phyloP scores from a whole-genome alignment of 1,140 invertebrate species.

The Drosophila sturtevanti region DNA sequence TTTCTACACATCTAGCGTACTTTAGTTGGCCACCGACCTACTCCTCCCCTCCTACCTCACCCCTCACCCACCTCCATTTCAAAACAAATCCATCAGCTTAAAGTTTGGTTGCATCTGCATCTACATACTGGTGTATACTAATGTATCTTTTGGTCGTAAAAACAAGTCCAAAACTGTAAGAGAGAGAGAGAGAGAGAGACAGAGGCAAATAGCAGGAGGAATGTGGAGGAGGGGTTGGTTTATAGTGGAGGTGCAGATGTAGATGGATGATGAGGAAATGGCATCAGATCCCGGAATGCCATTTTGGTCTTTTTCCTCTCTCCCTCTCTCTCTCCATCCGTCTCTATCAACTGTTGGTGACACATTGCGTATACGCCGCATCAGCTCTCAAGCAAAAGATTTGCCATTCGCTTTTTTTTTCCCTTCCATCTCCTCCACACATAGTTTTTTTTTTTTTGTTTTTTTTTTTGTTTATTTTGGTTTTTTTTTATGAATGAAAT shows the following conservation, averaged over 20 bases:
- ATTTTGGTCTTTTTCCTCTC: background rate
- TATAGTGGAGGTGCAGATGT: background rate
- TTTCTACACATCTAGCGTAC: no score
- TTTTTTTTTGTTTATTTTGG: slow-evolving; percentile 15
- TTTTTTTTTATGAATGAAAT: slow-evolving; percentile 19
- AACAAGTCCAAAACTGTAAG: background rate
- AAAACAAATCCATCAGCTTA: slow-evolving; percentile 60
- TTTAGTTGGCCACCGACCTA: background rate
- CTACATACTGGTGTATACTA: slow-evolving; percentile 20
- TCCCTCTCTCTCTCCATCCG: background rate
- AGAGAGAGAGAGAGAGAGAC: background rate
- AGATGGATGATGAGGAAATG: slow-evolving; percentile 4
- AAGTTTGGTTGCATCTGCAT: slow-evolving; percentile 37
- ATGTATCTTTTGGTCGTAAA: slow-evolving; percentile 17
- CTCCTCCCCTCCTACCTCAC: background rate
- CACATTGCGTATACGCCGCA: slow-evolving; percentile 68
- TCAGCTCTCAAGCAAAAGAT: slow-evolving; percentile 4
- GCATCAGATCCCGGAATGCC: slow-evolving; percentile 7
- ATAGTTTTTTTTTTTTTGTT: background rate
- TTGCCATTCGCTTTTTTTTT: background rate
- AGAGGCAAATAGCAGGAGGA: background rate
- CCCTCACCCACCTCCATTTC: background rate
- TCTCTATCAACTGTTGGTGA: background rate
- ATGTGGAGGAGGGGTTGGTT: background rate
- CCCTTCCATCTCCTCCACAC: background rate